Percentiles rank a stretch among this genome's conserved stretches.
Conservation (phyloP, 1,140 invertebrate species). For the Dinothrombium tinctorium region DNA sequence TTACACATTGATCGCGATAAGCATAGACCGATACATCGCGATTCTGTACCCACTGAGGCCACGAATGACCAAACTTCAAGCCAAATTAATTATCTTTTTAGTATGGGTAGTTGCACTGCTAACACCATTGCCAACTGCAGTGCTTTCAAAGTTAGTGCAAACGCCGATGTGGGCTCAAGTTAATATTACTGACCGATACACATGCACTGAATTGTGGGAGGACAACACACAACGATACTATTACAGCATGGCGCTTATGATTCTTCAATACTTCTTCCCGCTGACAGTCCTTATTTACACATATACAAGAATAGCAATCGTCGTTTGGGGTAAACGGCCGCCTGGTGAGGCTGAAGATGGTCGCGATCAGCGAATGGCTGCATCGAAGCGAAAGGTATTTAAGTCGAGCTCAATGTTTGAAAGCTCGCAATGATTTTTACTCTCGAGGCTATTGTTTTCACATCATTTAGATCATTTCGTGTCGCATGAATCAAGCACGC, state of each 20-base stretch:
- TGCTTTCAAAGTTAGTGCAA: constrained; percentile 28
- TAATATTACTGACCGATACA: constrained; percentile 4
- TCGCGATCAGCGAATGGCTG: constrained; percentile 51
- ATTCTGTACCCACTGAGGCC: constrained; percentile 64
- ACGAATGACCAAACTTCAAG: constrained; percentile 42
- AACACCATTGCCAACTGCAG: constrained; percentile 50
- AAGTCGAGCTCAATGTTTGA: background rate
- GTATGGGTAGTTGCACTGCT: constrained; percentile 52
- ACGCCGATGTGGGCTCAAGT: constrained; percentile 7
- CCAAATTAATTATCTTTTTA: constrained; percentile 38
- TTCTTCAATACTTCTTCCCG: constrained; percentile 62
- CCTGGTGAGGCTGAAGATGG: constrained; percentile 60
- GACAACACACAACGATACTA: constrained; percentile 19
- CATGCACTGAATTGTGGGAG: constrained; percentile 13
- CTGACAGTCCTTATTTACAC: constrained; percentile 58
- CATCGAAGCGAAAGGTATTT: constrained; percentile 65
- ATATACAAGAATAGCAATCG: constrained; percentile 56
- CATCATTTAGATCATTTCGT: too few species aligned
- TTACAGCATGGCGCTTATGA: constrained; percentile 49
- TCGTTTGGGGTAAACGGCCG: constrained; percentile 62
- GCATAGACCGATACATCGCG: constrained; percentile 35
- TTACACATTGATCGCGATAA: constrained; percentile 34
- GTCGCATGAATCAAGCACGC: too few species aligned
- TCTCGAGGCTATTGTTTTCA: too few species aligned
- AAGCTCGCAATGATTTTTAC: too few species aligned